A percentile compares a stretch with the other conserved stretches of the same genome.
Evolutionary conservation across 2,888 invertebrate genomes (phyloP).

Genomic region (Caenorhabditis drosophilae): DNA sequence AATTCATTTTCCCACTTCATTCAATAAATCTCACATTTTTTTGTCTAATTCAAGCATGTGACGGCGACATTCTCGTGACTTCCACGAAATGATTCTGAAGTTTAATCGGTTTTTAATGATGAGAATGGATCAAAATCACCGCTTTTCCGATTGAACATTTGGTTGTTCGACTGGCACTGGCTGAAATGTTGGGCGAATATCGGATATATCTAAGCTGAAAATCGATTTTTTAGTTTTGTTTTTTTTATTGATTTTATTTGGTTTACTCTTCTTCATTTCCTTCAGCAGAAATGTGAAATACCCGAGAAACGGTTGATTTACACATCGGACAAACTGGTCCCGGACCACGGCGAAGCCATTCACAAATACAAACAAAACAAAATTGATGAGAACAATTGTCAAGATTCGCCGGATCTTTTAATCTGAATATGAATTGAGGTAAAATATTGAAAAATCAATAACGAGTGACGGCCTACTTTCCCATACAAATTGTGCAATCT

Average conservation of each 20-base stretch:
- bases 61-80: not conserved
- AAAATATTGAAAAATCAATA: not conserved
- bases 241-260: too few species aligned
- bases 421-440: conserved; percentile 13
- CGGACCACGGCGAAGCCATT: conserved; percentile 23
- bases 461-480: too few species aligned
- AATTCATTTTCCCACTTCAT: not conserved
- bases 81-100: not conserved
- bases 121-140: not conserved
- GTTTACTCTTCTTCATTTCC: not conserved
- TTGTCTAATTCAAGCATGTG: not conserved
- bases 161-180: not conserved
- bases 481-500: conserved; percentile 28
- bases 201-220: not conserved
- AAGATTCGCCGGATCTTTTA: conserved; percentile 12
- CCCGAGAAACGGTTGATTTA: conserved; percentile 13
- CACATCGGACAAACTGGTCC: conserved; percentile 31
- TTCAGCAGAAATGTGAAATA: not conserved
- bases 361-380: conserved; percentile 35
- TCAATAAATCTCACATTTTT: not conserved
- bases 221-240: not conserved
- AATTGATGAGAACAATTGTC: conserved; percentile 34
- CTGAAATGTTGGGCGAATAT: not conserved
- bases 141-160: not conserved
- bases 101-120: not conserved